phyloP scores from a whole-genome alignment of 1,140 invertebrate species.

The Ostrea denselamellosa region DNA sequence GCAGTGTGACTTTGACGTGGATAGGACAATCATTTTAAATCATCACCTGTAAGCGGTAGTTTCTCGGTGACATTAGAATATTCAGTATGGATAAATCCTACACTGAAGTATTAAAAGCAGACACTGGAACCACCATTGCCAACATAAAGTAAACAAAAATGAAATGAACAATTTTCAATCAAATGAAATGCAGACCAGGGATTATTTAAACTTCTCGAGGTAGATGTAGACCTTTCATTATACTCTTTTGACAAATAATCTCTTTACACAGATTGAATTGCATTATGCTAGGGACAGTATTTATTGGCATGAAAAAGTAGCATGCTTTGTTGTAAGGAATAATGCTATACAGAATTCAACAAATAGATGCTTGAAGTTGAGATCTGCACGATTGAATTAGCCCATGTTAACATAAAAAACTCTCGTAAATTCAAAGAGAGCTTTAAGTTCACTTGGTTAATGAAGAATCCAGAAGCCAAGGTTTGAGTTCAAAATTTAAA shows the following conservation, averaged over 20 bases:
- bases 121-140: background rate
- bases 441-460: too few relatives aligned
- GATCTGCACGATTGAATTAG: background rate
- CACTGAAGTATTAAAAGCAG: background rate
- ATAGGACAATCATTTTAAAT: too few relatives aligned
- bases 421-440: too few relatives aligned
- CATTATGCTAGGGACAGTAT: background rate
- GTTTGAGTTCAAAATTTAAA: too few relatives aligned
- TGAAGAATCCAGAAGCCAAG: too few relatives aligned
- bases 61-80: background rate
- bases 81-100: background rate
- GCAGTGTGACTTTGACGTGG: too few relatives aligned
- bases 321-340: background rate
- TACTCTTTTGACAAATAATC: background rate
- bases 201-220: constrained; percentile 29
- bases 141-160: constrained; percentile 3
- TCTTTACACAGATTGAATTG: background rate
- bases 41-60: too few relatives aligned
- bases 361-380: background rate
- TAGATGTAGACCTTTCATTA: background rate
- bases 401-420: background rate
- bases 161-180: constrained; percentile 19
- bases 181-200: background rate
- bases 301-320: constrained; percentile 5
- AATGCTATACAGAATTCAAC: background rate